Conservation (phyloP, 2,888 invertebrate genomes). For the Drosophila paranaensis region DNA sequence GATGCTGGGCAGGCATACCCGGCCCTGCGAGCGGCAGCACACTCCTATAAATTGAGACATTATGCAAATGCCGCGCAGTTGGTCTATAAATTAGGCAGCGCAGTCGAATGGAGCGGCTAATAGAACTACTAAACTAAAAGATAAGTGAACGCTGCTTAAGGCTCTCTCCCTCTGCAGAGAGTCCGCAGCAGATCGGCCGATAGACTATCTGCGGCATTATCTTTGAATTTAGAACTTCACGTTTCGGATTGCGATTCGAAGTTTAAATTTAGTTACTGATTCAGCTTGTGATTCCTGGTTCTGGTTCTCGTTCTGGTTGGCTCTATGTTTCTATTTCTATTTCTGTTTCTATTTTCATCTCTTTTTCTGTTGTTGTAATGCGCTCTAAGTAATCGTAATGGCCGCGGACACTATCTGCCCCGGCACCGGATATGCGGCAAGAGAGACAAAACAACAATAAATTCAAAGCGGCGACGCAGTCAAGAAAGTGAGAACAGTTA, state of each 20-base stretch:
- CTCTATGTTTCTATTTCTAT: slow-evolving; percentile 1
- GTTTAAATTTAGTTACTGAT: slow-evolving; percentile 2
- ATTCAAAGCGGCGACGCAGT: slow-evolving; percentile 53
- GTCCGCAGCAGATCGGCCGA: background rate
- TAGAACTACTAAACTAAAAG: slow-evolving; percentile 10
- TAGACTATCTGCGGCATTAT: slow-evolving; percentile 23
- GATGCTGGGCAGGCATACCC: background rate
- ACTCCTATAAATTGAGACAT: slow-evolving; percentile 19
- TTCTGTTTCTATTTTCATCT: background rate
- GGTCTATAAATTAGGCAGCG: slow-evolving; percentile 15
- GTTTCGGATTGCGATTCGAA: slow-evolving; percentile 24
- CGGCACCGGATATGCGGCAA: slow-evolving; percentile 72
- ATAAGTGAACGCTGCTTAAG: slow-evolving; percentile 5
- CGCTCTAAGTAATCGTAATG: slow-evolving; percentile 54
- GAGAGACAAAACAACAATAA: slow-evolving; percentile 58
- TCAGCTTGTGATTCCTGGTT: slow-evolving; percentile 21
- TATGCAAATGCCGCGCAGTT: slow-evolving; percentile 30
- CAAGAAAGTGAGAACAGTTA: slow-evolving; percentile 81
- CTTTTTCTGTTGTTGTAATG: slow-evolving; percentile 36
- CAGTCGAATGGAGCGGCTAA: slow-evolving; percentile 18
- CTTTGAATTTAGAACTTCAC: slow-evolving; percentile 18
- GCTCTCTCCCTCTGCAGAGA: background rate
- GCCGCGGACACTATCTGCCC: slow-evolving; percentile 53
- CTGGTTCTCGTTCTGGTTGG: background rate
- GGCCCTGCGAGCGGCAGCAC: background rate